Evolutionary conservation across 2,113 vertebrate genomes (phyloP).

Genomic region (Anser brachyrhynchus): DNA sequence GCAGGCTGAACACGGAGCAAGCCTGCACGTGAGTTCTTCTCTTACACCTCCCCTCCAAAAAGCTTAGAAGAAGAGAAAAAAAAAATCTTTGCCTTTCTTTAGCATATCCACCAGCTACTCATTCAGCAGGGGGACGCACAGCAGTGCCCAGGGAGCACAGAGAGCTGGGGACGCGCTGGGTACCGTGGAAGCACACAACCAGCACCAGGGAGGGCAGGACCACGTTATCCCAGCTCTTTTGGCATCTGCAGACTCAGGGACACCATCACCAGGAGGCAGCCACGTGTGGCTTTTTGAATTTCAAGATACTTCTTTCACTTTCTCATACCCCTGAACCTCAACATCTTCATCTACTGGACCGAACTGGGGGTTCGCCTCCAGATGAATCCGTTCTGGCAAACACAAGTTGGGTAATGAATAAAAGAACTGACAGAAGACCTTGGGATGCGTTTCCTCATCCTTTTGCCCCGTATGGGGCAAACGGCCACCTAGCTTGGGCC

Average conservation of each 20-base stretch:
- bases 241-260: neutral
- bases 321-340: neutral
- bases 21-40: accelerated
- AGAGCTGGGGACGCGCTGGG: too few species aligned
- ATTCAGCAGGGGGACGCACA: neutral
- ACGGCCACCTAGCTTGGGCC: neutral
- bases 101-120: neutral
- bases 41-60: neutral
- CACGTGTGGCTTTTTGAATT: neutral
- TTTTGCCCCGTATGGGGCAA: neutral
- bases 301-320: neutral
- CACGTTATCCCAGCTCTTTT: accelerated
- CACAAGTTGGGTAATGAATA: neutral
- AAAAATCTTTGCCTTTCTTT: neutral
- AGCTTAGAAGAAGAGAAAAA: neutral
- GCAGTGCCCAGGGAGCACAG: neutral
- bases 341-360: neutral
- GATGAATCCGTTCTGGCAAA: neutral
- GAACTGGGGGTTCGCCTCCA: neutral
- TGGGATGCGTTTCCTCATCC: neutral
- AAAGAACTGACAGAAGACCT: neutral
- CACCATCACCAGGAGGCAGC: neutral
- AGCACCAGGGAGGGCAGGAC: neutral
- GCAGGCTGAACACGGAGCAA: neutral
- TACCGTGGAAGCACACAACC: neutral